Evolutionary conservation across 1,140 invertebrate species (phyloP).

Genomic region (Planococcus citri): DNA sequence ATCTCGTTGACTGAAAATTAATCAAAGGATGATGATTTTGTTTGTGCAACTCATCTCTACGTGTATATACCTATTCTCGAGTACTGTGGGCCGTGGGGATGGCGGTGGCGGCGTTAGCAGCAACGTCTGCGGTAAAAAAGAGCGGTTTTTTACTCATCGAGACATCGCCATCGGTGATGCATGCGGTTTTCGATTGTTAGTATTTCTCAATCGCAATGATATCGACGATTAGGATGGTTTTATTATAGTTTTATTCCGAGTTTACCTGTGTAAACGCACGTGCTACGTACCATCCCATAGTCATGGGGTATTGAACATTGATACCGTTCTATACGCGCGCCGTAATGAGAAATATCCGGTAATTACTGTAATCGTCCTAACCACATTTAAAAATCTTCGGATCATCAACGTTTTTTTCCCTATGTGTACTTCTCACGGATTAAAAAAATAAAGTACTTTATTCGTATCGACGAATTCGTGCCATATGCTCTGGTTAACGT

Average conservation of each 20-base stretch:
- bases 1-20: not conserved
- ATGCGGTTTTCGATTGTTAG: not conserved
- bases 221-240: not conserved
- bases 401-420: not conserved
- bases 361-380: not conserved
- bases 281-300: not conserved
- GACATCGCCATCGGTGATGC: not conserved
- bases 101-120: no score
- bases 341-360: constrained; percentile 1
- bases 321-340: not conserved
- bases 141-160: no score
- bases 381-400: not conserved
- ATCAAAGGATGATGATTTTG: not conserved
- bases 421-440: not conserved
- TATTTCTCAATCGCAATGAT: not conserved
- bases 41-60: not conserved
- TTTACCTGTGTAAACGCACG: not conserved
- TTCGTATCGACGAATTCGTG: no score
- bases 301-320: no score
- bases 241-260: not conserved
- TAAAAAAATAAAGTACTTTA: no score
- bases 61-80: no score
- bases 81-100: no score
- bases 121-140: not conserved
- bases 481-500: no score